A percentile compares a stretch with the other conserved stretches of the same genome.
Conservation (phyloP, 2,888 invertebrate genomes). For the Andricus quercusramuli region DNA sequence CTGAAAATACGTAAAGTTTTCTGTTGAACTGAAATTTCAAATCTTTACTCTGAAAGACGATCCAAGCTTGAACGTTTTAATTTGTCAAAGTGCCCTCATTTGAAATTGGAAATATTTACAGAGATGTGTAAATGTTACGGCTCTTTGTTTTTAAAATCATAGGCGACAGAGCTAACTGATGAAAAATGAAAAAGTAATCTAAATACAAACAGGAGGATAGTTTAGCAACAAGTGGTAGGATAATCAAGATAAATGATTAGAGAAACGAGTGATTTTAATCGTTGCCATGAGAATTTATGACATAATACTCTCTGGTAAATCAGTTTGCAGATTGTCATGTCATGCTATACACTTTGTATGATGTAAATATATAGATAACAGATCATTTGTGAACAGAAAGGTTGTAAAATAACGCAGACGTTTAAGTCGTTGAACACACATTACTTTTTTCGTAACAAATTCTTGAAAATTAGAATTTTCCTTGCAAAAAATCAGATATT, state of each 20-base stretch:
- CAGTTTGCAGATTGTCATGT: background rate
- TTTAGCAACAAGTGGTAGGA: background rate
- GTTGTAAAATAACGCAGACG: background rate
- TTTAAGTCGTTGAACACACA: background rate
- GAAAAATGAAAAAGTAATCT: background rate
- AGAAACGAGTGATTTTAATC: constrained; percentile 6
- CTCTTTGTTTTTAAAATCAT: background rate
- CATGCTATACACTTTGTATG: too few species aligned
- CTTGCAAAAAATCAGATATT: background rate
- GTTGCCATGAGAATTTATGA: background rate
- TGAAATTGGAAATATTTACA: background rate
- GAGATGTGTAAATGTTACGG: background rate
- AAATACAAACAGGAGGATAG: background rate
- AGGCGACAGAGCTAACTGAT: background rate
- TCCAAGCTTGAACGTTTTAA: background rate
- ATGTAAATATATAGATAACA: too few species aligned
- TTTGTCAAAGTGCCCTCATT: background rate
- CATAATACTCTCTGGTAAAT: background rate
- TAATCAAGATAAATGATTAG: background rate
- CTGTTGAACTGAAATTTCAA: background rate
- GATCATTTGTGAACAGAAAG: background rate
- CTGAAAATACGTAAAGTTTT: too few species aligned
- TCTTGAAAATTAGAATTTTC: background rate
- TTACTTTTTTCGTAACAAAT: background rate
- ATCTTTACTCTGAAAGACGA: background rate